Evolutionary conservation across 2,113 vertebrate species (phyloP).

Genomic region (Lethenteron camtschaticum): DNA sequence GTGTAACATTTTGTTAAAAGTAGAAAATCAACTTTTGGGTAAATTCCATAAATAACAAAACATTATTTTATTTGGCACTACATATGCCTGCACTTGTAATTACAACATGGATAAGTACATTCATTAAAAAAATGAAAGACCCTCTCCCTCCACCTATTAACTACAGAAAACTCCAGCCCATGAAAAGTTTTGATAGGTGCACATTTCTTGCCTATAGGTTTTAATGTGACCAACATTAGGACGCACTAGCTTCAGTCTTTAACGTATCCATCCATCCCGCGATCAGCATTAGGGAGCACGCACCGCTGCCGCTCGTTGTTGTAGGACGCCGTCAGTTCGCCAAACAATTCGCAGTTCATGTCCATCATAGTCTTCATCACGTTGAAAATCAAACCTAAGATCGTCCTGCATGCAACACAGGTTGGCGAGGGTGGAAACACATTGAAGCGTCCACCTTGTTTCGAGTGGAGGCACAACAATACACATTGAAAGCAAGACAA

Average conservation of each 20-base stretch:
- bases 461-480: slow-evolving; percentile 6
- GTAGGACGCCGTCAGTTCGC: slow-evolving; percentile 76
- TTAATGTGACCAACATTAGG: background rate
- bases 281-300: slow-evolving; percentile 6
- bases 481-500: slow-evolving; percentile 1
- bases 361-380: slow-evolving; percentile 96
- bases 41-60: too few species aligned
- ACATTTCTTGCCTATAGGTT: background rate
- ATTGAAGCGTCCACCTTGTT: too few species aligned
- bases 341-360: slow-evolving; percentile 84
- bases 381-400: slow-evolving; percentile 79
- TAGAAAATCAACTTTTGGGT: too few species aligned
- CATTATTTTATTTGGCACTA: too few species aligned
- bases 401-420: slow-evolving; percentile 36
- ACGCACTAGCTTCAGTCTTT: background rate
- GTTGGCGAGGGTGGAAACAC: too few species aligned
- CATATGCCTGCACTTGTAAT: too few species aligned
- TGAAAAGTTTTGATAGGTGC: background rate
- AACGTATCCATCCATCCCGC: background rate
- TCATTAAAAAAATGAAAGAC: background rate
- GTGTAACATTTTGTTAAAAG: too few species aligned
- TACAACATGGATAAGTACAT: too few species aligned
- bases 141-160: background rate
- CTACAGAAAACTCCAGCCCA: background rate
- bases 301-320: slow-evolving; percentile 81